Base-by-base conservation (phyloP, 2,888 invertebrate species). In the Tiphia femorata region DNA sequence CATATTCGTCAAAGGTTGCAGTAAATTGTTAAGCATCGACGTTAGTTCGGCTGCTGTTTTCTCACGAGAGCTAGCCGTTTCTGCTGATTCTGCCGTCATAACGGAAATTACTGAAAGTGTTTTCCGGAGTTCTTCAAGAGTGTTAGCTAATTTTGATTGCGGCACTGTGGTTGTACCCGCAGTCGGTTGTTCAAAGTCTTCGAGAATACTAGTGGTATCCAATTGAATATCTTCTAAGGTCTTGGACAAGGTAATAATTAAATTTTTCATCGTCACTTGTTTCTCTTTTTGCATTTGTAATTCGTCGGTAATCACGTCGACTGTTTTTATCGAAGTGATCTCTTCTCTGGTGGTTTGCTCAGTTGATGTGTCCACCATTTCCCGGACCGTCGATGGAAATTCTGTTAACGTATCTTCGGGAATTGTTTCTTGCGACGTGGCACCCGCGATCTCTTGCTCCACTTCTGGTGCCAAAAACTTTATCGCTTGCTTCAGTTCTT, bases 121-220 rank as follows among this genome's bases (percentile, higher is more conserved):
- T 41, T 63, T 67, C 19, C 69, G 53, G 0, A 78, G 42, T 48
- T 73, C 69, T 54, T 79, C 78, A 1, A 77, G 23, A 10, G 72
- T 63, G 49, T 64, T 70, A 0, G 72, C 71, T 23, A 79, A 49
- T 25, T 57, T 44, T 0, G 78, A 78, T 1, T 58, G 58, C 2
- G 72, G 63, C 12, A 64, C 20, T 4, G 56, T 54, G 7, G 65
- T 47, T 3, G 54, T 64, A 7, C 54, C 66, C 2, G 74, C 57
- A 5, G 70, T 58, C 2, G 67, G 68, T 51, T 78, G 71, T 30
- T 79, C 79, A 20, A 72, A 79, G 30, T 78, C 74, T 42, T 79
- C 78, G 12, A 79, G 30, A 27, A 77, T 76, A 2, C 47, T 64
- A 1, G 72, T 70, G 27, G 77, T 66, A 5, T 75, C 65, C 10